Evolutionary conservation across 2,888 invertebrate genomes (phyloP).

Genomic region (Hirtodrosophila duncani): DNA sequence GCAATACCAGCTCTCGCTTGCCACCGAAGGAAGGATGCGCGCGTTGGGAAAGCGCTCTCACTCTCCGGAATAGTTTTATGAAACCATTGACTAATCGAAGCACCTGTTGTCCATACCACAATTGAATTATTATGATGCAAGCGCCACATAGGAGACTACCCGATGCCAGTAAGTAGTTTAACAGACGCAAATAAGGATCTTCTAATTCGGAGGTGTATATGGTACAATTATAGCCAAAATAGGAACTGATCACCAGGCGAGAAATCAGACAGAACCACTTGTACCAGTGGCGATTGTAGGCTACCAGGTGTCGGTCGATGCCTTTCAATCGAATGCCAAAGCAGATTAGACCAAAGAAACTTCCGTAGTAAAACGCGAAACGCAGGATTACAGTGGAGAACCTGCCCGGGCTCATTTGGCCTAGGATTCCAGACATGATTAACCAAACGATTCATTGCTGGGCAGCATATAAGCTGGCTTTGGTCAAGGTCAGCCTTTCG

Average conservation of each 20-base stretch:
- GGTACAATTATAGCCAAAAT: constrained; percentile 2
- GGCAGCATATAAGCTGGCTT: too few relatives aligned
- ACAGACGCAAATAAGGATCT: constrained; percentile 9
- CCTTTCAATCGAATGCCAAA: background rate
- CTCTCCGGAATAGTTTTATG: constrained; percentile 28
- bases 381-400: constrained; percentile 4
- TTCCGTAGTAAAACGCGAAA: constrained; percentile 3
- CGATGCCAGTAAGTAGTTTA: constrained; percentile 9
- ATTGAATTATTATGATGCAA: constrained; percentile 26
- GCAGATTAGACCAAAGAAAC: background rate
- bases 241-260: constrained; percentile 1
- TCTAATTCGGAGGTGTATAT: background rate
- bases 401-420: background rate
- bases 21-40: constrained; percentile 38
- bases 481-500: too few relatives aligned
- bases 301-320: too few relatives aligned
- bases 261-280: constrained; percentile 38
- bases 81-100: constrained; percentile 33
- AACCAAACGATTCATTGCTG: background rate
- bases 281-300: constrained; percentile 25
- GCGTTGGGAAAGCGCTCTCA: constrained; percentile 13
- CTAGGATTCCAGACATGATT: background rate
- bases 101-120: constrained; percentile 22
- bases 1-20: constrained; percentile 30
- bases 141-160: constrained; percentile 7